A percentile compares a stretch with the other conserved stretches of the same genome.
These are phyloP conservation scores for Trogon surrucura DNA, from an alignment of 2,113 vertebrate species.

Conservation along the genomic window DNA sequence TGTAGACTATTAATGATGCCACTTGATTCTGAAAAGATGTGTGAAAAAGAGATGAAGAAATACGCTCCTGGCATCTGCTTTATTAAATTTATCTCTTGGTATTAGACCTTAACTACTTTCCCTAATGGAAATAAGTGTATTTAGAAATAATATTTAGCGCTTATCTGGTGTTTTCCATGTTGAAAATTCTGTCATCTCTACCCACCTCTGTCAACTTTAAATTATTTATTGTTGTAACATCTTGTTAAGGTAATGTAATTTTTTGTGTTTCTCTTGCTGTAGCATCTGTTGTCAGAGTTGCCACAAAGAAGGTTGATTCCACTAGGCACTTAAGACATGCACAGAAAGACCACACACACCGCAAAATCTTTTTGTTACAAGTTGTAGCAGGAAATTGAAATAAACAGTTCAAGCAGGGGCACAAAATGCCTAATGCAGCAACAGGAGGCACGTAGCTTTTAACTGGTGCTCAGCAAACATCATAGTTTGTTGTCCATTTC, in stretches of 20 bases:
- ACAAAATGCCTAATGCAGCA: not conserved
- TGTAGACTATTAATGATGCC: not conserved
- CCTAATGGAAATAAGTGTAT: not conserved
- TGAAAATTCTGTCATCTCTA: not conserved
- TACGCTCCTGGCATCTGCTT: not conserved
- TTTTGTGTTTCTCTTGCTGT: not conserved
- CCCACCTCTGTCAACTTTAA: not conserved
- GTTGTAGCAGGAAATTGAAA: not conserved
- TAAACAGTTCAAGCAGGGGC: not conserved
- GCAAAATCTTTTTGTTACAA: not conserved
- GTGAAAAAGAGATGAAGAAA: not conserved
- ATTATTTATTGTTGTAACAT: not conserved
- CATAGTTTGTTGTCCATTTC: not conserved
- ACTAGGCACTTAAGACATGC: not conserved
- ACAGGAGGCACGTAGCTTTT: not conserved
- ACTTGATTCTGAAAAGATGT: constrained; percentile 6
- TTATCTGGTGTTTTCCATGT: not conserved
- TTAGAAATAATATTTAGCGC: not conserved
- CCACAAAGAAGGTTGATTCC: not conserved
- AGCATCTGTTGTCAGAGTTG: not conserved
- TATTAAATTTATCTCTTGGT: not conserved
- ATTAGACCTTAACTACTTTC: not conserved
- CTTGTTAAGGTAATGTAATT: not conserved
- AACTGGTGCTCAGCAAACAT: not conserved
- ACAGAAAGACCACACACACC: not conserved